Percentiles rank a stretch among this genome's conserved stretches.
phyloP scores from a whole-genome alignment of 2,888 invertebrate genomes.

The Yponomeuta evonymella region DNA sequence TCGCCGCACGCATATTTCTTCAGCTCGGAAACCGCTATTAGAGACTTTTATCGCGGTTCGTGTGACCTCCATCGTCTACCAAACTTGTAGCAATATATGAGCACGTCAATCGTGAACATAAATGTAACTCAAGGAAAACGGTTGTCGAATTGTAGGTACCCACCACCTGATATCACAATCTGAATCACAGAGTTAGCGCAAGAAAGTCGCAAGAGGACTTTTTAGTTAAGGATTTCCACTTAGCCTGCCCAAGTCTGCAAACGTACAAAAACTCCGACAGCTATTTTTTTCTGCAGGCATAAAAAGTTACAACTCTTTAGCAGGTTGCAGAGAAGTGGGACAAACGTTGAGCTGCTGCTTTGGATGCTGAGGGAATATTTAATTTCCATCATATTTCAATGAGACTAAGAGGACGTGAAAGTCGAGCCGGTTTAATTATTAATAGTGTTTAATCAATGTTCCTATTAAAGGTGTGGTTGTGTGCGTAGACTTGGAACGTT shows the following conservation, averaged over 20 bases:
- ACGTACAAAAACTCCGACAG: not conserved
- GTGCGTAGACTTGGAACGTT: too few species aligned
- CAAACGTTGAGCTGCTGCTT: not conserved
- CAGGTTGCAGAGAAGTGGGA: not conserved
- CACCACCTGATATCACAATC: not conserved
- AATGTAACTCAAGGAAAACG: not conserved
- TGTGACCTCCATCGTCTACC: constrained; percentile 7
- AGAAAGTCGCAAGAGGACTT: too few species aligned
- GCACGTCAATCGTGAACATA: not conserved
- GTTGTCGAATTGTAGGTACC: not conserved
- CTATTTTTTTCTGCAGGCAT: not conserved
- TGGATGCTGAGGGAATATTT: not conserved
- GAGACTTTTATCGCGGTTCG: not conserved
- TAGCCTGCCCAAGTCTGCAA: not conserved
- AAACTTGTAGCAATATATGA: not conserved
- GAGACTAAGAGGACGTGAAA: not conserved
- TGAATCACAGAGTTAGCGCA: too few species aligned
- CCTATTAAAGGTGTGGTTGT: too few species aligned
- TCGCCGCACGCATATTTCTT: constrained; percentile 9
- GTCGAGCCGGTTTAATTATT: not conserved
- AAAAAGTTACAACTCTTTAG: not conserved
- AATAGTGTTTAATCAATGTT: too few species aligned
- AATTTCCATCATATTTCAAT: not conserved
- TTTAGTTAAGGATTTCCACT: not conserved
- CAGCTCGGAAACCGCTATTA: constrained; percentile 1